These are phyloP conservation scores for Subacronicta megacephala DNA, from an alignment of 2,888 invertebrate species.

Conservation along the genomic window DNA sequence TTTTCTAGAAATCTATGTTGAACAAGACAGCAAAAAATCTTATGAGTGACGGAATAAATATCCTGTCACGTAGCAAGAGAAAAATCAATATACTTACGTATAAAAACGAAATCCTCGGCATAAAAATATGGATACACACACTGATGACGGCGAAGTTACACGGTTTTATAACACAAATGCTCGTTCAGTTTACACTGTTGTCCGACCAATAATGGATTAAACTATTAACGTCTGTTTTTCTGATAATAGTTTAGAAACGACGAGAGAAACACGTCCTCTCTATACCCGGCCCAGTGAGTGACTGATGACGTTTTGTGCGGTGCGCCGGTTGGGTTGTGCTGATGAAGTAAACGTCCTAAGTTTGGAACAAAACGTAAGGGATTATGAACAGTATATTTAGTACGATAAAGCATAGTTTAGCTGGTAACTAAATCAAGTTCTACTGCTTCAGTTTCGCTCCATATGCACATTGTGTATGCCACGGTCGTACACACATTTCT, in stretches of 20 bases:
- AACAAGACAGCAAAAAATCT: slow-evolving; percentile 13
- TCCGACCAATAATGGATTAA: slow-evolving; percentile 66
- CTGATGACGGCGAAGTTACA: slow-evolving; percentile 52
- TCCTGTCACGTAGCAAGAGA: slow-evolving; percentile 50
- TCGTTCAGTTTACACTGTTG: slow-evolving; percentile 61
- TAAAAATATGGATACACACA: slow-evolving; percentile 59
- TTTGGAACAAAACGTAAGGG: slow-evolving; percentile 13
- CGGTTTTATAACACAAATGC: slow-evolving; percentile 65
- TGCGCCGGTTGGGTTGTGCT: slow-evolving; percentile 66
- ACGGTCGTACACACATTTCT: slow-evolving; percentile 84
- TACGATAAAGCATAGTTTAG: slow-evolving; percentile 37
- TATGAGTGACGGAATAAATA: slow-evolving; percentile 32
- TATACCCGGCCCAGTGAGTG: slow-evolving; percentile 61
- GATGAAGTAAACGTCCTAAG: slow-evolving; percentile 60
- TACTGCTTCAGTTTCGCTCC: slow-evolving; percentile 63
- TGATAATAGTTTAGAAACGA: slow-evolving; percentile 54
- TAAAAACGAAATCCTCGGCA: slow-evolving; percentile 65
- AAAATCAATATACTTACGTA: slow-evolving; percentile 75
- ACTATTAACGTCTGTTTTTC: slow-evolving; percentile 57
- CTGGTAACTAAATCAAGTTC: slow-evolving; percentile 37
- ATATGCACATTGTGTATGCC: slow-evolving; percentile 80
- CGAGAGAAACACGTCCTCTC: slow-evolving; percentile 58
- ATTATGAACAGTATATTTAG: slow-evolving; percentile 32
- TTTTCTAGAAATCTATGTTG: slow-evolving; percentile 3
- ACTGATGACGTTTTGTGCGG: slow-evolving; percentile 76